Evolutionary conservation across 2,113 vertebrate genomes (phyloP).

Genomic region (Aramus guarauna): DNA sequence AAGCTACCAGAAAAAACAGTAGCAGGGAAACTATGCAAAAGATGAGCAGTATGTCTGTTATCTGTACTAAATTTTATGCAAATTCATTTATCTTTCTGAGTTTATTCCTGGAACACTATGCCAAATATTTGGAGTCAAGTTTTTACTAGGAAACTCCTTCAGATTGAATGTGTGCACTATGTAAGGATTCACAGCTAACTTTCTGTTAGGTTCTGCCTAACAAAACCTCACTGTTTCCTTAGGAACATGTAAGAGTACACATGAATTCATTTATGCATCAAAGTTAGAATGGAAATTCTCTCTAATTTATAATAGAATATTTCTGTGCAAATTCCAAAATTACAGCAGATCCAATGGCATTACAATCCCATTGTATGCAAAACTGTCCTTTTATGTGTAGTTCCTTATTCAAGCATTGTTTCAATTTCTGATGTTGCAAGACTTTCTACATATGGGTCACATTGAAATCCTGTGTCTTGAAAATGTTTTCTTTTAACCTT

Average conservation of each 20-base stretch:
- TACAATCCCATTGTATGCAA: neutral
- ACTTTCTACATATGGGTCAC: neutral
- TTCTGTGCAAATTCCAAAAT: neutral
- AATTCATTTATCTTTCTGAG: neutral
- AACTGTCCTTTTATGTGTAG: neutral
- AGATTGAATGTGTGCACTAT: neutral
- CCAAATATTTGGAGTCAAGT: neutral
- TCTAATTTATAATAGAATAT: neutral
- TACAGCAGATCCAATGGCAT: neutral
- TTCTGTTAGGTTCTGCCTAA: neutral
- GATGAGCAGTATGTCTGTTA: constrained; percentile 4
- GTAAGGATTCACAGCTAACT: neutral
- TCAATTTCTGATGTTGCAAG: neutral
- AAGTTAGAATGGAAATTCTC: neutral
- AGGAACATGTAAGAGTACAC: neutral
- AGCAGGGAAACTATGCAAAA: neutral
- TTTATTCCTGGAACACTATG: constrained; percentile 9
- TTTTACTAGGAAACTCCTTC: neutral
- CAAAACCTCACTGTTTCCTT: neutral
- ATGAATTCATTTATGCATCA: neutral
- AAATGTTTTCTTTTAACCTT: neutral
- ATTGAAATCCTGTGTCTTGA: neutral
- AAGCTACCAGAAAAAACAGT: constrained; percentile 8
- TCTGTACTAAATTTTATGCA: constrained; percentile 31
- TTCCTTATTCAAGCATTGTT: neutral